phyloP scores from a whole-genome alignment of 2,113 vertebrate species.

The Diadophis punctatus region DNA sequence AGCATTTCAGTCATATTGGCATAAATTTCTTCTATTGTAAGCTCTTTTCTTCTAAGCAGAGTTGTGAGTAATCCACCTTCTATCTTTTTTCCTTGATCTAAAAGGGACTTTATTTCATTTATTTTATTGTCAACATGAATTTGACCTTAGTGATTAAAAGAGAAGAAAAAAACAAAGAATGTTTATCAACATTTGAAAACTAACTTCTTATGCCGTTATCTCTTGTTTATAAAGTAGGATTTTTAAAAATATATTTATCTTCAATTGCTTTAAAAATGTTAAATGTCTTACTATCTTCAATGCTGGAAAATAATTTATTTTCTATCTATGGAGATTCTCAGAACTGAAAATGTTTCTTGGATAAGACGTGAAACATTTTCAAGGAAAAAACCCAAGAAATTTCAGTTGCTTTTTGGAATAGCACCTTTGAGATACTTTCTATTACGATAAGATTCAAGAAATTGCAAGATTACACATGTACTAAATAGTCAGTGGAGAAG shows the following conservation, averaged over 20 bases:
- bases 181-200: conserved; percentile 9
- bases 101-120: conserved; percentile 71
- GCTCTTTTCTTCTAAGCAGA: conserved; percentile 80
- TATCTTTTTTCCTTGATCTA: conserved; percentile 73
- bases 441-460: background rate
- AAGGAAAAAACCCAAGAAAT: background rate
- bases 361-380: background rate
- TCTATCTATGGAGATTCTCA: background rate
- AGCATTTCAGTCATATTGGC: conserved; percentile 93
- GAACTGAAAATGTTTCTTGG: background rate
- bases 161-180: background rate
- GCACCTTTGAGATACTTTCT: background rate
- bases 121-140: conserved; percentile 83
- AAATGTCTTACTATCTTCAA: background rate
- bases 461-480: background rate
- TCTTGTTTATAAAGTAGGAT: background rate
- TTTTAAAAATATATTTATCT: background rate
- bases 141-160: conserved; percentile 72
- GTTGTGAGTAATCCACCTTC: conserved; percentile 83
- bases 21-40: conserved; percentile 88
- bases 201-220: background rate
- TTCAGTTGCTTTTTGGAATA: background rate
- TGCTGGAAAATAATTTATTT: background rate
- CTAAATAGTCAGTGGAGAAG: background rate
- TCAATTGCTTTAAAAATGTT: background rate